Evolutionary conservation across 2,888 invertebrate species (phyloP), one percentile per base, ranked within the genome.

Genomic region (Drosophila melanosoma): DNA sequence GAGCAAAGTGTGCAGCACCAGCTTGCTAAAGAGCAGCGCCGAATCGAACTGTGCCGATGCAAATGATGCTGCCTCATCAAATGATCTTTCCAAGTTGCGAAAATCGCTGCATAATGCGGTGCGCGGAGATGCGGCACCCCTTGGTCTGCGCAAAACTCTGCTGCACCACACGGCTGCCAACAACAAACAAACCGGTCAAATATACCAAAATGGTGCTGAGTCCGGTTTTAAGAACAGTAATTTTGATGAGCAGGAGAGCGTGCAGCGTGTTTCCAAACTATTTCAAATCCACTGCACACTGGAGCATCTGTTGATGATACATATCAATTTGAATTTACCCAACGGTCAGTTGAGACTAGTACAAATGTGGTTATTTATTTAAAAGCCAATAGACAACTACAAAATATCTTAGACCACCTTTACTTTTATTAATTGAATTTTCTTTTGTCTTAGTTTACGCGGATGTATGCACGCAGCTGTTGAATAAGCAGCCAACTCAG

Each of bases 281-380:
- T 81, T 91, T 23, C 93, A 93, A 82, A 90, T 93, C 12, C 93
- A 93, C 68, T 90, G 92, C 56, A 87, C 91, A 0, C 57, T 93
- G 61, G 93, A 93, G 69, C 93, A 93, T 78, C 70, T 93, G 12
- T 45, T 93, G 20, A 84, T 92, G 89, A 91, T 93, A 48, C 92
- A 93, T 62, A 87, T 90, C 1, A 83, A 93, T 78, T 80, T 93
- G 32, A 93, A 92, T 84, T 74, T 93, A 40, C 89, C 89, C 40
- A 91, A 87, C 71, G 89, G 93, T 93, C 61, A 69, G 67, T 17
- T 8, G 0, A 33, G 4, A n/a, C 6, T 26, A 5, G 17, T 49
- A 2, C 5, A 15, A 8, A 17, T 17, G 8, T 1, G n/a, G 8
- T n/a, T 40, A n/a, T n/a, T 17, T 3, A 40, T 40, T 17, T 40